Conservation (phyloP, 2,113 vertebrate genomes). For the Rhynchomys soricoides region DNA sequence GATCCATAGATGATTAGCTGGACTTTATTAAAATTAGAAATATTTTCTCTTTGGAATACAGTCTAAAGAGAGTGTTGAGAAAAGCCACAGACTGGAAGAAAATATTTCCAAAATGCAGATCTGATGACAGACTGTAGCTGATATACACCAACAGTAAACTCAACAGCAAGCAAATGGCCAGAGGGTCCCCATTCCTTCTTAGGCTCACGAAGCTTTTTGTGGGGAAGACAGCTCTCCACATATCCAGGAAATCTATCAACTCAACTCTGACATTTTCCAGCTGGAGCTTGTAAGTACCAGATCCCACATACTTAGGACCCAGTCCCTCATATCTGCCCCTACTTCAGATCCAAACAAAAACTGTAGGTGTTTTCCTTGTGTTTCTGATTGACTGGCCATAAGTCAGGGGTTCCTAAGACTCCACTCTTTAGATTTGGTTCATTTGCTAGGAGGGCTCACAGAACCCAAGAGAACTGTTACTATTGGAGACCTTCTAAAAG, state of each 20-base stretch:
- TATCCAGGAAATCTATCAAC: background rate
- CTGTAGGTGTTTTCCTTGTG: background rate
- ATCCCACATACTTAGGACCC: background rate
- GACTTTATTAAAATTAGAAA: background rate
- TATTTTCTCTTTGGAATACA: background rate
- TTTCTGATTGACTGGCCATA: background rate
- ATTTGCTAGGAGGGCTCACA: background rate
- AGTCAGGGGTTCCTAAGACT: background rate
- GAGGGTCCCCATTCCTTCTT: background rate
- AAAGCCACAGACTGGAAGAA: background rate
- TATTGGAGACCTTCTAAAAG: background rate
- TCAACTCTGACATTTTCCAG: background rate
- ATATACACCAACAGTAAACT: background rate
- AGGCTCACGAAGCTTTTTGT: background rate
- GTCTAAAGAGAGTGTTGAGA: background rate
- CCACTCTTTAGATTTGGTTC: background rate
- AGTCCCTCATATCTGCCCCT: background rate
- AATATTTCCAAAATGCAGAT: background rate
- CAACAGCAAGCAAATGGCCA: background rate
- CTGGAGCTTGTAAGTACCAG: background rate
- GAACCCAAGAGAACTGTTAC: background rate
- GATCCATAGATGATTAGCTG: too few relatives aligned
- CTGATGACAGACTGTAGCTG: background rate
- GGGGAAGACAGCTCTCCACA: background rate
- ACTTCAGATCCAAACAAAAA: background rate